phyloP scores from a whole-genome alignment of 2,797 vertebrate species.

The Myiothlypis chrysogaster region DNA sequence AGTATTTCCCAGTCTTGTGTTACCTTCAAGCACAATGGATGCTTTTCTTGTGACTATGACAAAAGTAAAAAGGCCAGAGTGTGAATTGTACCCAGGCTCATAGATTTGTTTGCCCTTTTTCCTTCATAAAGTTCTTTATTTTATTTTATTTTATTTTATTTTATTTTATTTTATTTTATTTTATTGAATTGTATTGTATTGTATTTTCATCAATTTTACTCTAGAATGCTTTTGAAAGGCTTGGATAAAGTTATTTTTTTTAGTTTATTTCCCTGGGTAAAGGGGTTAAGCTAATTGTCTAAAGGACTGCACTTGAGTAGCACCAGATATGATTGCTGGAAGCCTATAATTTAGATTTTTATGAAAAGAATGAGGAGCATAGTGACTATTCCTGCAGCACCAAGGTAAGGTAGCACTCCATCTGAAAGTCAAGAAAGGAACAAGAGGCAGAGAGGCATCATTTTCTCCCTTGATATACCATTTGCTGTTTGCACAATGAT shows the following conservation, averaged over 20 bases:
- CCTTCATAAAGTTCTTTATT: background rate
- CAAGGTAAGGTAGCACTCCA: background rate
- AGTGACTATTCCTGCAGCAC: background rate
- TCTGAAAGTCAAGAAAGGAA: background rate
- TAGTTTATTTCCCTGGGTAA: background rate
- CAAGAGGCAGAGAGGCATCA: background rate
- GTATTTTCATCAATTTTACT: background rate
- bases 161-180: background rate
- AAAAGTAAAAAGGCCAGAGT: background rate
- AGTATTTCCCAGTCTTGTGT: background rate
- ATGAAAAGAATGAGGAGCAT: background rate
- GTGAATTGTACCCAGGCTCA: background rate
- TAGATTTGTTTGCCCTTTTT: background rate
- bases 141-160: background rate
- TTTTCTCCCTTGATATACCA: background rate
- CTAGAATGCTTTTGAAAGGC: background rate
- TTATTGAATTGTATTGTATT: background rate
- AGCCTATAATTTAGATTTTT: background rate
- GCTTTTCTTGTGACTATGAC: background rate
- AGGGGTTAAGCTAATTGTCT: background rate
- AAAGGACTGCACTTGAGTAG: background rate
- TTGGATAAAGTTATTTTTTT: background rate
- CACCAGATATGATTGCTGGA: background rate
- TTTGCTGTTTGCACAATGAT: background rate
- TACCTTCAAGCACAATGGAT: background rate